Evolutionary conservation across 2,888 invertebrate species (phyloP), one percentile per base, ranked within the genome.

Genomic region (Asteroscopus sphinx): DNA sequence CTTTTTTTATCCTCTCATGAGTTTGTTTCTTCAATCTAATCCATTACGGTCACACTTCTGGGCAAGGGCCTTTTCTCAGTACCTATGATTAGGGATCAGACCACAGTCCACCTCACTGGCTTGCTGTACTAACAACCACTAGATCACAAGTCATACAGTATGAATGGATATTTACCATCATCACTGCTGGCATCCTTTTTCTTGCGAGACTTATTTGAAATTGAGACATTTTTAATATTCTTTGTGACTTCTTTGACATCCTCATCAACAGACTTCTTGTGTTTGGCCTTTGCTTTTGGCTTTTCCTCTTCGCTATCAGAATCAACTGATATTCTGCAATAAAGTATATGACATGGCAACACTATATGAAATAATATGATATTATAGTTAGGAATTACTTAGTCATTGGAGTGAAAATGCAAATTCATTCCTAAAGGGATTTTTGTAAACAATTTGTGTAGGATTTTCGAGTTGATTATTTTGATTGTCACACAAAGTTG

Each of bases 141-240:
- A 4, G 2, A 4, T 21, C 7, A 35, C 15, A 1, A 12, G 17
- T n/a, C n/a, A n/a, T 39, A 39, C n/a, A 21, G 5, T 11, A 39
- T 6, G 7, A 12, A 21, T 13, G 9, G 3, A 25, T 11, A 40
- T 37, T 58, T 80, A 92, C 93, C 91, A 74, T 89, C 91, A 83
- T 89, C 92, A 85, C 90, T 92, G 63, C 82, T 88, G 35, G 66
- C 64, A 60, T 83, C 88, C 68, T 88, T 91, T 70, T 94, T 94
- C 81, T 95, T 95, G 70, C 89, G 89, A 79, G 90, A 86, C 79
- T 95, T 95, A 61, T 92, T 95, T 53, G 95, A 93, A 51, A 96
- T 92, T 68, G 95, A 95, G 42, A 96, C 85, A 87, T 96, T 95
- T 80, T 95, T 95, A 1, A 96, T 86, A 70, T 93, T 95, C 49